Evolutionary conservation across 2,113 vertebrate genomes (phyloP), one percentile per base, ranked within the genome.

Genomic region (Epinephelus moara): DNA sequence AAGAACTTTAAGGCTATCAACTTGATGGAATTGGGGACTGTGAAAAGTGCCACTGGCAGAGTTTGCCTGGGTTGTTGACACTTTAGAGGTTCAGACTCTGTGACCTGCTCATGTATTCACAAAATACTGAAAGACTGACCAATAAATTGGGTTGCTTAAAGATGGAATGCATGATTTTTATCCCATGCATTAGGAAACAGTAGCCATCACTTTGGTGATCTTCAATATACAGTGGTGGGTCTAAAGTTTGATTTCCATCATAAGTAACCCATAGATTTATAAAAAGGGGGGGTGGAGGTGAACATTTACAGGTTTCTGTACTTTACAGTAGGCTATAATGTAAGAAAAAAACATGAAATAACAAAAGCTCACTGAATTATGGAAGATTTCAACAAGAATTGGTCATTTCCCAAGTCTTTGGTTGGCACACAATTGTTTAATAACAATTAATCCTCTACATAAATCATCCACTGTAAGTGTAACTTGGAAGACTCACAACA

Each of bases 1-100:
- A 90, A 85, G 83, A 87, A 82, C 76, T 82, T 87, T 78, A 80
- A 75, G 52, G 76, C 79, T 75, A 83, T 87, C 80, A 85, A 69
- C 61, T 78, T 87, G 75, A 92, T 82, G 59, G 85, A 90, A 76
- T 53, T 19, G 2, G 56, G 49, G 64, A 74, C 53, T 73, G 40
- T 75, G 63, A 83, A 73, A 86, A 83, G 55, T 62, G 87, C 88
- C 78, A 57, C 64, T 17, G 89, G 87, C 72, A 76, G 87, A 84
- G 64, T 85, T 63, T 78, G 59, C 59, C 45, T 27, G 15, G 52
- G 23, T 61, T 88, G 21, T 63, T 75, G 80, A 85, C 69, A 88
- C 62, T 85, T 88, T 15, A 64, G 63, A 82, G n/a, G 76, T 63
- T 62, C 63, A 70, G 73, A 67, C 40, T 56, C 27, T 49, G 67